Evolutionary conservation across 2,113 vertebrate species (phyloP), one percentile per base, ranked within the genome.

Genomic region (Bos indicus): DNA sequence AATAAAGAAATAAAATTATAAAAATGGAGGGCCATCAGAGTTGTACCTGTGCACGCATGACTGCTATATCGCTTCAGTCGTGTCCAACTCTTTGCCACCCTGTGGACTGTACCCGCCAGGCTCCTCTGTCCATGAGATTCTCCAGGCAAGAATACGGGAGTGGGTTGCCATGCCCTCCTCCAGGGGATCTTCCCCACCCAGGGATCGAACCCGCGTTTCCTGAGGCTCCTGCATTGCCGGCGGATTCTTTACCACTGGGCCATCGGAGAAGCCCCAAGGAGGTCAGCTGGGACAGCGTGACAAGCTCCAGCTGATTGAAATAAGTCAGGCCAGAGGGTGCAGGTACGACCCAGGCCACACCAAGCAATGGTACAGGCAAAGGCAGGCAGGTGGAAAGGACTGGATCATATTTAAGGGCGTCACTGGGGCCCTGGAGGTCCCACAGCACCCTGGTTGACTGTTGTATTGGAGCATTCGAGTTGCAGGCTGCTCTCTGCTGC

Each of bases 401-500:
- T 2, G 12, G 16, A 2, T n/a, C 57, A 0, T 4, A 4, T 28
- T 23, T 23, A 9, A 46, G 26, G 78, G 59, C 10, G 25, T 14
- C 1, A 7, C 3, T 4, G 51, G 83, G 60, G 3, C 19, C 52
- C n/a, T 8, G 56, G 23, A 7, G n/a, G 30, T 5, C 36, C 62
- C n/a, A 3, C 28, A 0, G 71, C 4, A 2, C 26, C 26, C 36
- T 17, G 28, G 14, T 4, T 64, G 60, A 15, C 14, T 33, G 56
- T 2, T 3, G 25, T 33, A 23, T 2, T 2, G 5, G 10, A 13
- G 10, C 0, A 40, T 16, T 13, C 0, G 21, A 3, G 71, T 0
- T 8, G 23, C 51, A 21, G n/a, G 43, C 36, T 28, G 23, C 51
- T 19, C 19, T 33, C 26, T 9, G 40, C 54, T 1, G 0, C 16